Evolutionary conservation across 2,888 invertebrate species (phyloP).

Genomic region (Lissocephala sabroskyi): DNA sequence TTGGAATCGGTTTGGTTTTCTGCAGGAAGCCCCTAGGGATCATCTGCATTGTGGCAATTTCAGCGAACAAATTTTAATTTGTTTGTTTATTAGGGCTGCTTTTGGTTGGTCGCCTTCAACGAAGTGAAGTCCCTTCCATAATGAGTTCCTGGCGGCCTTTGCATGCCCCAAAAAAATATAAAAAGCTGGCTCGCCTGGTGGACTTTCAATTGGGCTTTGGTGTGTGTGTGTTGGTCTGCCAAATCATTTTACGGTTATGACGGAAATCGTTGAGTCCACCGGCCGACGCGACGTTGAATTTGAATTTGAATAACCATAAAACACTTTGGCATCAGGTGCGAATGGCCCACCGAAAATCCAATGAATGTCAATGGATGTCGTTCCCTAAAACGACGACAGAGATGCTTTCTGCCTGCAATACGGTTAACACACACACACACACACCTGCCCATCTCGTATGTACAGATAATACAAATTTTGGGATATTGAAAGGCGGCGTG

Average conservation of each 20-base stretch:
- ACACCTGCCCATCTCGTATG: background rate
- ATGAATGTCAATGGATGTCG: slow-evolving; percentile 63
- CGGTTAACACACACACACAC: background rate
- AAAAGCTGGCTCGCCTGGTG: too few relatives aligned
- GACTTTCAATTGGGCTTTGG: background rate
- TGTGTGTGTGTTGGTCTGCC: slow-evolving; percentile 13
- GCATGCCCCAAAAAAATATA: too few relatives aligned
- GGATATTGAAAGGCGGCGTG: background rate
- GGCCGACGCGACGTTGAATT: slow-evolving; percentile 7
- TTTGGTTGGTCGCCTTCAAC: too few relatives aligned
- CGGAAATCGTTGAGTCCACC: slow-evolving; percentile 4
- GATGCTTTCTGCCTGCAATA: too few relatives aligned
- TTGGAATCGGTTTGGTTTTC: too few relatives aligned
- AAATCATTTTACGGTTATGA: slow-evolving; percentile 43
- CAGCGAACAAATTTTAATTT: too few relatives aligned
- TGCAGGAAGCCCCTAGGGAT: too few relatives aligned
- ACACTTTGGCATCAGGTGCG: slow-evolving; percentile 51
- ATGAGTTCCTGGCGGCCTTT: too few relatives aligned
- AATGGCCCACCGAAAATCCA: slow-evolving; percentile 55
- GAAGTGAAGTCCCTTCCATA: too few relatives aligned
- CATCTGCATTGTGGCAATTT: too few relatives aligned
- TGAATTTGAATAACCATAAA: slow-evolving; percentile 43
- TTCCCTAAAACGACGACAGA: background rate
- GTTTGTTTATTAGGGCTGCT: too few relatives aligned
- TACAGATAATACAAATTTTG: slow-evolving; percentile 1